A percentile compares a stretch with the other conserved stretches of the same genome.
Evolutionary conservation across 2,888 invertebrate genomes (phyloP).

Genomic region (Chrysomela aeneicollis): DNA sequence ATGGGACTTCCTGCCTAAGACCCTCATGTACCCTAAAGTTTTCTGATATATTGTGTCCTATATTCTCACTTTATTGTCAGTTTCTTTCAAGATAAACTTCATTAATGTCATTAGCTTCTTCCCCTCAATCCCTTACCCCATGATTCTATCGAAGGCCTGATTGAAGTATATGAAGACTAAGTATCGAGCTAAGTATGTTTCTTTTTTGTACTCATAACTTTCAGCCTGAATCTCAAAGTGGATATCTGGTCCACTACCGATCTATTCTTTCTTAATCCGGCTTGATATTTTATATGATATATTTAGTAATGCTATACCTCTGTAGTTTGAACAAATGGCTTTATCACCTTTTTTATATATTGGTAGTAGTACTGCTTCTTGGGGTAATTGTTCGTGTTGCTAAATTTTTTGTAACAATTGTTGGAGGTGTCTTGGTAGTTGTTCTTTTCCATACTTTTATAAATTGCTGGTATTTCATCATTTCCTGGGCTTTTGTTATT

Average conservation of each 20-base stretch:
- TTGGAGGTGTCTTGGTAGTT: background rate
- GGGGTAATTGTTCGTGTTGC: background rate
- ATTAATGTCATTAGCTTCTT: no score
- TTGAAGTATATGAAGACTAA: constrained; percentile 16
- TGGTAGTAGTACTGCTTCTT: background rate
- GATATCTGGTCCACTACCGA: constrained; percentile 15
- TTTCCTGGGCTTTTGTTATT: no score
- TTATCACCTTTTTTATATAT: background rate
- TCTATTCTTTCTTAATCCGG: constrained; percentile 14
- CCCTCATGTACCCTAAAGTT: no score
- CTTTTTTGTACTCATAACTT: constrained; percentile 10
- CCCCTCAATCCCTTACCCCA: no score
- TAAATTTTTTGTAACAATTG: background rate
- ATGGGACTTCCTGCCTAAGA: no score
- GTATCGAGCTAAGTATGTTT: background rate
- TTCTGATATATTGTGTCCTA: no score
- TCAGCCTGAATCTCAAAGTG: constrained; percentile 15
- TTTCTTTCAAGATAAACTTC: no score
- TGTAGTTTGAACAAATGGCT: background rate
- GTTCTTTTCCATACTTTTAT: no score
- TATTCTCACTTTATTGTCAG: no score
- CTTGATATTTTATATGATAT: background rate
- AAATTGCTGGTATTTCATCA: no score
- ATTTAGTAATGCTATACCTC: background rate
- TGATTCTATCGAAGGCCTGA: background rate